These are phyloP conservation scores for Orthosia incerta DNA, from an alignment of 2,888 invertebrate species.

Conservation along the genomic window DNA sequence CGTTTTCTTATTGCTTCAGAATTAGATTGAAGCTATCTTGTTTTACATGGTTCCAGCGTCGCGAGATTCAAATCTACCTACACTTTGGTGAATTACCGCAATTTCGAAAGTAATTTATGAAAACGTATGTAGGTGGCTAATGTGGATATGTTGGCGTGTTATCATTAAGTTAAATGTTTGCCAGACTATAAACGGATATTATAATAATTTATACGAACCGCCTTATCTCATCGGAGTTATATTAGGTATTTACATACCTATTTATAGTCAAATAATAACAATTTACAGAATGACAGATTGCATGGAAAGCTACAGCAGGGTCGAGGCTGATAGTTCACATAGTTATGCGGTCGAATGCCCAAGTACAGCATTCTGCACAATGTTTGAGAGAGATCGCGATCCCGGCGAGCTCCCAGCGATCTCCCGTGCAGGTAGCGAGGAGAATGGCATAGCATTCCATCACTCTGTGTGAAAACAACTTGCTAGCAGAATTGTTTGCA, in stretches of 20 bases:
- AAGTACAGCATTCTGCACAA: slow-evolving; percentile 44
- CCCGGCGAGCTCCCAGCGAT: neutral
- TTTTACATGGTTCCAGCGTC: slow-evolving; percentile 22
- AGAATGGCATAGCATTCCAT: slow-evolving; percentile 49
- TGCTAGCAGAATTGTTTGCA: slow-evolving; percentile 25
- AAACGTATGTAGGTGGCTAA: neutral
- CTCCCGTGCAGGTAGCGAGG: slow-evolving; percentile 27
- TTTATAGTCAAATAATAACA: neutral
- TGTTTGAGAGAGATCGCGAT: slow-evolving; percentile 48
- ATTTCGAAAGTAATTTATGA: slow-evolving; percentile 14
- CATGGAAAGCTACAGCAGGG: slow-evolving; percentile 20
- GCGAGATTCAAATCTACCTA: slow-evolving; percentile 23
- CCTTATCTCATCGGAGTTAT: neutral
- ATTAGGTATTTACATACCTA: neutral
- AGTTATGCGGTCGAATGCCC: slow-evolving; percentile 62
- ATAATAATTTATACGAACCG: neutral
- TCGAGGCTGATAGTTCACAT: slow-evolving; percentile 23
- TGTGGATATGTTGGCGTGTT: neutral
- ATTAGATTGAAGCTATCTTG: slow-evolving; percentile 33
- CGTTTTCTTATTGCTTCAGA: slow-evolving; percentile 50
- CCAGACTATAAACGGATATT: neutral
- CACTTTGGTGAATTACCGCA: slow-evolving; percentile 12
- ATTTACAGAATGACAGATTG: slow-evolving; percentile 16
- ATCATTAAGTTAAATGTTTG: neutral
- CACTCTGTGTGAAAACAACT: slow-evolving; percentile 34